Conservation (phyloP, 1,140 invertebrate genomes). For the Drosophila baimaii region DNA sequence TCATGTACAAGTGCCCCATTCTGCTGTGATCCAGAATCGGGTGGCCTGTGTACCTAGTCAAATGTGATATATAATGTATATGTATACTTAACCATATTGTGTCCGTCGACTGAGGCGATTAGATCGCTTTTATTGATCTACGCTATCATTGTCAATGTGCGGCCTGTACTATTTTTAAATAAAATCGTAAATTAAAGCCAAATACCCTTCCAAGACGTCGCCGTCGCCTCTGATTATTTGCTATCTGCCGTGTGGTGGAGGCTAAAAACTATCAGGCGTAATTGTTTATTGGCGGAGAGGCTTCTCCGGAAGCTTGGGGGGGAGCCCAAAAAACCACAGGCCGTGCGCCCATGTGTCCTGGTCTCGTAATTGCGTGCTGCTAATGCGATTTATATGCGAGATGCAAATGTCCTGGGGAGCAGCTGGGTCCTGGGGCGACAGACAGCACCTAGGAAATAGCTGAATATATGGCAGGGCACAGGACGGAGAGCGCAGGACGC, state of each 20-base stretch:
- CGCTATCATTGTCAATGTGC: slow-evolving; percentile 27
- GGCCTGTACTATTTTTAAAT: slow-evolving; percentile 43
- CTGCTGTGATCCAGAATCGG: slow-evolving; percentile 37
- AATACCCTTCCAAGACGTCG: slow-evolving; percentile 19
- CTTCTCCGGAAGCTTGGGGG: neutral
- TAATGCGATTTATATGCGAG: slow-evolving; percentile 82
- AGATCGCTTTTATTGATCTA: slow-evolving; percentile 52
- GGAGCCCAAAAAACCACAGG: neutral
- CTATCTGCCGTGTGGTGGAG: slow-evolving; percentile 49
- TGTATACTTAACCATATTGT: neutral
- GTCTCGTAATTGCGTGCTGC: slow-evolving; percentile 66
- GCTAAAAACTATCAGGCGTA: slow-evolving; percentile 24
- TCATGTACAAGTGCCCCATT: slow-evolving; percentile 80
- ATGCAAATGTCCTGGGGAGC: slow-evolving; percentile 67
- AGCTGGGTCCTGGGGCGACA: slow-evolving; percentile 20
- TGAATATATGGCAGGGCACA: neutral
- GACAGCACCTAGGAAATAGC: slow-evolving; percentile 11
- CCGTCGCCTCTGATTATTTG: slow-evolving; percentile 41
- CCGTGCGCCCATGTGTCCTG: slow-evolving; percentile 43
- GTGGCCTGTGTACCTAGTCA: slow-evolving; percentile 25
- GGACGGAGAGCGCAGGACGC: neutral
- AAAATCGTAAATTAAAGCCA: slow-evolving; percentile 43
- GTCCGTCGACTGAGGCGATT: slow-evolving; percentile 30
- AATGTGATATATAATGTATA: slow-evolving; percentile 60
- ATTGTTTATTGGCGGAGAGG: slow-evolving; percentile 24